Percentiles rank a stretch among this genome's conserved stretches.
Conservation (phyloP, 2,888 invertebrate species). For the Argyra leucocephala region DNA sequence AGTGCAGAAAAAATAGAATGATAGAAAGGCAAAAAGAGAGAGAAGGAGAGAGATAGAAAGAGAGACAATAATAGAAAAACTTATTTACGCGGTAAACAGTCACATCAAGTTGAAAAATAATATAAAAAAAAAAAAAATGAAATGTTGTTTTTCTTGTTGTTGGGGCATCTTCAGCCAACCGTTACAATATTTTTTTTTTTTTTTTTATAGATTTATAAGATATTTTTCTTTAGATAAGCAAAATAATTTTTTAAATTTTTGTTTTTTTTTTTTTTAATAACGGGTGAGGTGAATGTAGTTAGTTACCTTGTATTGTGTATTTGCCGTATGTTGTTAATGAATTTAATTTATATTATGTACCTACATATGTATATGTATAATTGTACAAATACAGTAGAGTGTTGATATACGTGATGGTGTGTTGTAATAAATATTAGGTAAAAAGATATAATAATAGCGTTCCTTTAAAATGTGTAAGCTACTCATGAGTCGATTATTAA, state of each 20-base stretch:
- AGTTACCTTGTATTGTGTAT: not conserved
- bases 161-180: constrained; percentile 6
- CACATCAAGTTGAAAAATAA: not conserved
- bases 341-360: too few relatives aligned
- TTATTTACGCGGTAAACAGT: not conserved
- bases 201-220: not conserved
- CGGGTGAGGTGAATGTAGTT: not conserved
- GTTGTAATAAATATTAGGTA: too few relatives aligned
- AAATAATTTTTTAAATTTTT: not conserved
- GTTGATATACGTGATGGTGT: too few relatives aligned
- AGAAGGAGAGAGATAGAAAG: not conserved
- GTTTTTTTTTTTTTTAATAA: not conserved
- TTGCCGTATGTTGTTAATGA: not conserved
- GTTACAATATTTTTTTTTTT: not conserved
- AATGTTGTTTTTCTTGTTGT: not conserved
- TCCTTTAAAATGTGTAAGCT: too few relatives aligned
- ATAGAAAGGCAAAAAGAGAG: not conserved
- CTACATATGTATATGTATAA: too few relatives aligned
- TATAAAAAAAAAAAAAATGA: not conserved
- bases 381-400: too few relatives aligned
- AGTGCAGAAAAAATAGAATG: not conserved
- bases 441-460: too few relatives aligned
- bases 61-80: not conserved
- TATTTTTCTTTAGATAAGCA: not conserved
- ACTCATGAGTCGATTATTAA: too few relatives aligned